phyloP scores from a whole-genome alignment of 2,113 vertebrate genomes.

The Pitta sordida region DNA sequence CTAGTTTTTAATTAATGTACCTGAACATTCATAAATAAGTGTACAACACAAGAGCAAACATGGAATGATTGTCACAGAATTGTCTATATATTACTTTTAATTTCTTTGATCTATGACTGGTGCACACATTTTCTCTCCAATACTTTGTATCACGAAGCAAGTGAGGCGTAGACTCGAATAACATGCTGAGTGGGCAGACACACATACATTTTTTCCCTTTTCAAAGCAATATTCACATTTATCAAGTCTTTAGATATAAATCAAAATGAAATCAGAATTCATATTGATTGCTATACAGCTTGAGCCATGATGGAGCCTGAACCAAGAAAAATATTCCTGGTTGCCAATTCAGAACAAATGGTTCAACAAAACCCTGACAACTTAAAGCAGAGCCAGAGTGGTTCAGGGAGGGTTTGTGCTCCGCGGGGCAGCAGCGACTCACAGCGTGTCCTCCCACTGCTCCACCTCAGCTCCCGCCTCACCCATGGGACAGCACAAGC shows the following conservation, averaged over 20 bases:
- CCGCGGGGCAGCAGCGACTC: accelerated
- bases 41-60: not conserved
- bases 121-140: not conserved
- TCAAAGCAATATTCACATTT: not conserved
- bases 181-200: accelerated
- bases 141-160: not conserved
- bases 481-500: accelerated
- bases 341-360: not conserved
- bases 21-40: not conserved
- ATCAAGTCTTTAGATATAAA: not conserved
- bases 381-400: accelerated
- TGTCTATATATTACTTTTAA: not conserved
- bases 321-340: not conserved
- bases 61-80: not conserved
- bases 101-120: not conserved
- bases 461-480: accelerated
- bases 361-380: not conserved
- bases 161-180: not conserved
- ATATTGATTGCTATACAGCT: not conserved
- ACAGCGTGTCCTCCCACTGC: not conserved
- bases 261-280: not conserved
- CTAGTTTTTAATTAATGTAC: not conserved
- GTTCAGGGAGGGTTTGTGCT: not conserved
- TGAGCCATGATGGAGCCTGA: not conserved
- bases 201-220: not conserved